phyloP scores from a whole-genome alignment of 2,797 vertebrate genomes.

The Poecile montanus region DNA sequence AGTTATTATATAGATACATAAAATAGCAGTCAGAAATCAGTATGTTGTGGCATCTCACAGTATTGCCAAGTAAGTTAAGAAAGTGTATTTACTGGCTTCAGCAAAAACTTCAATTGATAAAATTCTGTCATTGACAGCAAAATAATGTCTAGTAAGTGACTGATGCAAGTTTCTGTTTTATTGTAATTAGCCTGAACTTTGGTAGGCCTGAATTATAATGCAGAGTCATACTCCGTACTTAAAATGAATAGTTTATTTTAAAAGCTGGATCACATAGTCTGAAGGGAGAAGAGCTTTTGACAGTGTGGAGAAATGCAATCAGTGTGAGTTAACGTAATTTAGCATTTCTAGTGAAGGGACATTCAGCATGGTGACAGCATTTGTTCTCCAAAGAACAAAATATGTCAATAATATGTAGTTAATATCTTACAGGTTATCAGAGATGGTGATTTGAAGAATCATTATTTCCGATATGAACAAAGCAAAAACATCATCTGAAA shows the following conservation, averaged over 20 bases:
- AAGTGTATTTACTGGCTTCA: not conserved
- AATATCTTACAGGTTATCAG: constrained; percentile 73
- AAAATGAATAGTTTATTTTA: not conserved
- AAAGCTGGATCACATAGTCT: not conserved
- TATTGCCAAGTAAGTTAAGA: not conserved
- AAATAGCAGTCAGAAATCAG: not conserved
- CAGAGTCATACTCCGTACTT: not conserved
- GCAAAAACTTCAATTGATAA: not conserved
- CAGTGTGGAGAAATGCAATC: not conserved
- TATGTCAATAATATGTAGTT: not conserved
- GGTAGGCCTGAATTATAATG: not conserved
- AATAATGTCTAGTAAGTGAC: not conserved
- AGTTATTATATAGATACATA: not conserved
- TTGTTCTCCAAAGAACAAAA: not conserved
- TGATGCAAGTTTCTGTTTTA: not conserved
- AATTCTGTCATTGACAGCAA: not conserved
- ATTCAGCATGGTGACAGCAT: not conserved
- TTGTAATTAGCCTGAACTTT: not conserved
- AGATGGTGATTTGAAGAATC: constrained; percentile 82
- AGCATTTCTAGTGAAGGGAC: not conserved
- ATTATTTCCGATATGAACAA: constrained; percentile 87
- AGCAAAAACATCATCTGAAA: constrained; percentile 91
- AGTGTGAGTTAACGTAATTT: not conserved
- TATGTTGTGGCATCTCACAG: not conserved
- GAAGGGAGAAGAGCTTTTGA: not conserved